phyloP scores from a whole-genome alignment of 2,113 vertebrate genomes.

The Crotalus viridis region DNA sequence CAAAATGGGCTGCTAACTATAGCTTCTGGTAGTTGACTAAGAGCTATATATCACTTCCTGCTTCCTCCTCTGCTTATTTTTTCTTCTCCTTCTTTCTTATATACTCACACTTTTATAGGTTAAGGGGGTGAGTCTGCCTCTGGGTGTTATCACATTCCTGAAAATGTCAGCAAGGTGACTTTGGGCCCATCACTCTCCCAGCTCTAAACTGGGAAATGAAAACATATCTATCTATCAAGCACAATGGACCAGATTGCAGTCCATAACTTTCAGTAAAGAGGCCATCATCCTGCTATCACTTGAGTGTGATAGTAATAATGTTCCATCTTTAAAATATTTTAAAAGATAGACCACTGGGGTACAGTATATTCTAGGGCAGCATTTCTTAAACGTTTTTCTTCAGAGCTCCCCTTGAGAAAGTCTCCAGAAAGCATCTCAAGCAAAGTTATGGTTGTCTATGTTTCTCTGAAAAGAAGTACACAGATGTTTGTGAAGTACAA shows the following conservation, averaged over 20 bases:
- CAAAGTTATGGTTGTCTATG: background rate
- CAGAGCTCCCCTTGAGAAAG: background rate
- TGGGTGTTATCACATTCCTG: background rate
- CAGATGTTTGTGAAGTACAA: background rate
- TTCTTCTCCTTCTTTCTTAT: background rate
- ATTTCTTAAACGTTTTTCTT: background rate
- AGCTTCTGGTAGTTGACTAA: background rate
- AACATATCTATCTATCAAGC: background rate
- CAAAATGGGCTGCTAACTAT: background rate
- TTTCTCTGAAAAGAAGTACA: background rate
- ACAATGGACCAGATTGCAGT: background rate
- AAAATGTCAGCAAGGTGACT: background rate
- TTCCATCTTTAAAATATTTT: background rate
- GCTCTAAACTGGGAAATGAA: background rate
- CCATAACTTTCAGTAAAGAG: background rate
- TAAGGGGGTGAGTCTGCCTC: background rate
- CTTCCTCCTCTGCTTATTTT: background rate
- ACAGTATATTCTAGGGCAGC: background rate
- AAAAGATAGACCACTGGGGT: background rate
- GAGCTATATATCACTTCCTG: background rate
- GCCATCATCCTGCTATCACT: background rate
- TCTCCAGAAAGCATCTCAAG: background rate
- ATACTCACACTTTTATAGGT: background rate
- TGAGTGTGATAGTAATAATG: background rate
- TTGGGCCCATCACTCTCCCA: background rate